phyloP scores from a whole-genome alignment of 2,888 invertebrate genomes.

The Actias luna region DNA sequence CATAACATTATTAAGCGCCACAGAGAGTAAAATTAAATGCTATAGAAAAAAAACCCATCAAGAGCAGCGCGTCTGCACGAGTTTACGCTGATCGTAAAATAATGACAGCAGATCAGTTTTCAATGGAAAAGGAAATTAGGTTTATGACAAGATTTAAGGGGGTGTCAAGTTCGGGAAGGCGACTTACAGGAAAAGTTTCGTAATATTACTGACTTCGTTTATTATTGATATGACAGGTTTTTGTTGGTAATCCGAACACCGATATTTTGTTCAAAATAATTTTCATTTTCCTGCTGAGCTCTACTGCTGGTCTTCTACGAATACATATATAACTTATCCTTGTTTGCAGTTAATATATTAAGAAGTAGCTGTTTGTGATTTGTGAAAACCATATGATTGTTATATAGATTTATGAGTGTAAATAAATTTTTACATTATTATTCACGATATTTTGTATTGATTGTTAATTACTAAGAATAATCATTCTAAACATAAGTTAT shows the following conservation, averaged over 20 bases:
- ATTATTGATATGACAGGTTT: background rate
- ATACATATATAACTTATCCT: background rate
- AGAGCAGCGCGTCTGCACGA: conserved; percentile 1
- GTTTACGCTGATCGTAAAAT: conserved; percentile 10
- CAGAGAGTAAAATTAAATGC: background rate
- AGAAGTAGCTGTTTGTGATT: conserved; percentile 8
- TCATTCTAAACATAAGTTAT: conserved; percentile 35
- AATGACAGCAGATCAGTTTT: conserved; percentile 9
- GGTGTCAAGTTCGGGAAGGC: background rate
- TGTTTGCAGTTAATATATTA: background rate
- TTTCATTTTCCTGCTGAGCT: background rate
- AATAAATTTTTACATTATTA: conserved; percentile 28
- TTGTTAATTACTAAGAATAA: conserved; percentile 36
- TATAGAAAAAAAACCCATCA: conserved; percentile 4
- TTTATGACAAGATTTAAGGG: conserved; percentile 9
- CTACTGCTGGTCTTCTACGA: background rate
- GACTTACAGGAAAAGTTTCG: background rate
- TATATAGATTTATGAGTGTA: conserved; percentile 24
- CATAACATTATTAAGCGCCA: background rate
- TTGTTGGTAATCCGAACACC: background rate
- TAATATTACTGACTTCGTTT: background rate
- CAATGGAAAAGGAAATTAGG: conserved; percentile 9
- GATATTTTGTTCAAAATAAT: background rate
- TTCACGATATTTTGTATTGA: conserved; percentile 24
- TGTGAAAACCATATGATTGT: conserved; percentile 20